Evolutionary conservation across 2,888 invertebrate species (phyloP).

Genomic region (Drosophila paranaensis): DNA sequence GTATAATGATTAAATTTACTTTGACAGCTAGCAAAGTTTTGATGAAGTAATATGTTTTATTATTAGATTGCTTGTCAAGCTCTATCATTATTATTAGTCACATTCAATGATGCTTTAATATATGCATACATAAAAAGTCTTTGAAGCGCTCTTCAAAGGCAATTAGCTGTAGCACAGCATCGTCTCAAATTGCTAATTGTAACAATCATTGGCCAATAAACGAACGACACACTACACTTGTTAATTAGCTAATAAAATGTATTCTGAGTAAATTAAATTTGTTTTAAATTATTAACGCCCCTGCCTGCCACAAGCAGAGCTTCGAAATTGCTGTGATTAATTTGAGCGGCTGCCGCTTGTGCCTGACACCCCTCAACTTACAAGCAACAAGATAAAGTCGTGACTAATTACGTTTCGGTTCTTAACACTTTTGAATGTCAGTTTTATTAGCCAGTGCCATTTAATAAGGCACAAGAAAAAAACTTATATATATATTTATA

Average conservation of each 20-base stretch:
- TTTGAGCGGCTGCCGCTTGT: constrained; percentile 16
- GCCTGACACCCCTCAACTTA: constrained; percentile 8
- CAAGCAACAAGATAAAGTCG: constrained; percentile 16
- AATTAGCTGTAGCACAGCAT: constrained; percentile 13
- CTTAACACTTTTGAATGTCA: constrained; percentile 45
- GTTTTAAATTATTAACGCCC: constrained; percentile 18
- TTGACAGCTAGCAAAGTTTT: constrained; percentile 45
- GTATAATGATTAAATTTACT: constrained; percentile 42
- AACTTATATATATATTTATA: background rate
- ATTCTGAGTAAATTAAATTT: constrained; percentile 25
- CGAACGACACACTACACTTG: constrained; percentile 3
- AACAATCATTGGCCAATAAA: constrained; percentile 30
- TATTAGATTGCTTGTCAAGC: constrained; percentile 50
- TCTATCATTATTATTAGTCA: constrained; percentile 46
- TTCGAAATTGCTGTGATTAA: constrained; percentile 58
- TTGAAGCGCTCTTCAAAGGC: background rate
- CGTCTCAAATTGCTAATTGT: constrained; percentile 22
- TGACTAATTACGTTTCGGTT: constrained; percentile 63
- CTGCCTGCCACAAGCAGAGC: constrained; percentile 27
- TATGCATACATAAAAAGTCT: background rate
- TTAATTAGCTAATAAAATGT: constrained; percentile 24
- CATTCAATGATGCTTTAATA: constrained; percentile 28
- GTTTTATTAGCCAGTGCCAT: constrained; percentile 54
- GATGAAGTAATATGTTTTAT: constrained; percentile 59
- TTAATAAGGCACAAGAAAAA: constrained; percentile 54